phyloP scores from a whole-genome alignment of 2,797 vertebrate genomes.

The Cryptoprocta ferox region DNA sequence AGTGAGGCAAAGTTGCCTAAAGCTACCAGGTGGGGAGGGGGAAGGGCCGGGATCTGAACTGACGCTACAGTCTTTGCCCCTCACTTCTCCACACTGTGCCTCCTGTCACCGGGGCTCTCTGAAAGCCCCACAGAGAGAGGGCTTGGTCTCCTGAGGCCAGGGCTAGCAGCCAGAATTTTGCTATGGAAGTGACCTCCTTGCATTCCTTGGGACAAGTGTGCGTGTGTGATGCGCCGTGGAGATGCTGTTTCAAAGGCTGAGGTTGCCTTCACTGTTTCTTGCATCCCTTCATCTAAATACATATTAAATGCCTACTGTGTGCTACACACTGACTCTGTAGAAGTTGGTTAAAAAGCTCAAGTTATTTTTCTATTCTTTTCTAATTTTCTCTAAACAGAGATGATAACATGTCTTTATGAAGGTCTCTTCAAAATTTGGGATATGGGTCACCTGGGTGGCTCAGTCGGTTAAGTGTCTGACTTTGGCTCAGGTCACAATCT shows the following conservation, averaged over 20 bases:
- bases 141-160: background rate
- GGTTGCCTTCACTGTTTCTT: background rate
- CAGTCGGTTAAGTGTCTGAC: background rate
- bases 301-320: background rate
- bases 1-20: background rate
- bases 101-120: background rate
- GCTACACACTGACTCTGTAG: background rate
- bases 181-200: background rate
- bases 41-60: background rate
- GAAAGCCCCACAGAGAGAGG: background rate
- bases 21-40: background rate
- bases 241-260: background rate
- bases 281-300: constrained; percentile 29
- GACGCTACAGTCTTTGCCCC: background rate
- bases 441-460: background rate
- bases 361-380: background rate
- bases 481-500: background rate
- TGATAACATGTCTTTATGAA: background rate
- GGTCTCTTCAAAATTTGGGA: background rate
- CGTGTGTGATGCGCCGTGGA: background rate
- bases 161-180: background rate
- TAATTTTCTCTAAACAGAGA: constrained; percentile 31
- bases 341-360: background rate
- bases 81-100: background rate
- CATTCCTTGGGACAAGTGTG: background rate